Percentiles rank a stretch among this genome's conserved stretches.
phyloP scores from a whole-genome alignment of 2,888 invertebrate genomes.

The Microdon myrmicae region DNA sequence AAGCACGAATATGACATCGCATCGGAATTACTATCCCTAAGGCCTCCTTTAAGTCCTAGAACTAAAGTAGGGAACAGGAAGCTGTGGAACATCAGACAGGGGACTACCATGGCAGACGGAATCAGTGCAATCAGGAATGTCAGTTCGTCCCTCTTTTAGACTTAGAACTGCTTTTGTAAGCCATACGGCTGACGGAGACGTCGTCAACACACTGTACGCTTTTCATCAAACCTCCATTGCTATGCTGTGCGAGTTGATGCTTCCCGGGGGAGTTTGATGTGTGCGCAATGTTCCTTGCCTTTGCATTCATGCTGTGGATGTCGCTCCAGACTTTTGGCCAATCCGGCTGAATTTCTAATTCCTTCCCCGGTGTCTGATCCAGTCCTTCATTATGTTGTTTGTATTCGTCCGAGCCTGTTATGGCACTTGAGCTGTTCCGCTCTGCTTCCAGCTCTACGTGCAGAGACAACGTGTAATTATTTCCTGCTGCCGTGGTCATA shows the following conservation, averaged over 20 bases:
- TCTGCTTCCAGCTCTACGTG: constrained; percentile 18
- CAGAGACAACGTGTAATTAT: constrained; percentile 49
- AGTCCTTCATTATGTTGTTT: constrained; percentile 9
- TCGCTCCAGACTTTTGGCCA: constrained; percentile 40
- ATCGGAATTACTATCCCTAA: constrained; percentile 46
- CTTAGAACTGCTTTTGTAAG: constrained; percentile 18
- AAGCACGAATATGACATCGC: constrained; percentile 46
- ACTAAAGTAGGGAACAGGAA: constrained; percentile 26
- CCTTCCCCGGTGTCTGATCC: constrained; percentile 32
- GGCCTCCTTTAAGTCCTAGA: constrained; percentile 38
- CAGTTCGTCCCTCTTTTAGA: constrained; percentile 35
- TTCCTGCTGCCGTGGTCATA: constrained; percentile 35
- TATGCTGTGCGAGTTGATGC: constrained; percentile 46
- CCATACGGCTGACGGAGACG: constrained; percentile 4
- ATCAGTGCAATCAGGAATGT: constrained; percentile 48
- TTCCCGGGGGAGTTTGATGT: constrained; percentile 46
- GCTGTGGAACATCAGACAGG: constrained; percentile 6
- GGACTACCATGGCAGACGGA: constrained; percentile 30
- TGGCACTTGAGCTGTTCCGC: constrained; percentile 39
- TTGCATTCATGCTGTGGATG: constrained; percentile 16
- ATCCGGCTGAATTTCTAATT: constrained; percentile 50
- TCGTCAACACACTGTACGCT: constrained; percentile 7
- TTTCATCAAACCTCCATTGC: constrained; percentile 28
- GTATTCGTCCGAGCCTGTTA: constrained; percentile 19
- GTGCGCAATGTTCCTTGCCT: constrained; percentile 18